These are phyloP conservation scores for Apis mellifera DNA, from an alignment of 1,140 invertebrate species.

Conservation along the genomic window Amel_HAv3.1 CM009931.2:3145501-3146000, in stretches of 20 bases:
- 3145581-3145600: constrained; percentile 53
- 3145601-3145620: constrained; percentile 35
- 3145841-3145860: neutral
- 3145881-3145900: neutral
- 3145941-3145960: neutral
- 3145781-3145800: neutral
- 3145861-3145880: neutral
- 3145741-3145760: neutral
- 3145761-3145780: neutral
- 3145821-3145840: neutral
- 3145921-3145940: neutral
- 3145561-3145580: constrained; percentile 62
- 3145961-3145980: too few species aligned
- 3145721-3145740: neutral
- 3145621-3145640: constrained; percentile 57
- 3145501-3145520: constrained; percentile 46
- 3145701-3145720: neutral
- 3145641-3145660: neutral
- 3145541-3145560: constrained; percentile 58
- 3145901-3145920: neutral
- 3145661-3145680: constrained; percentile 43
- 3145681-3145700: constrained; percentile 22
- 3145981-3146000: neutral
- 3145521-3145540: constrained; percentile 12
- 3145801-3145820: constrained; percentile 63